These are phyloP conservation scores for Camponotus fellah DNA, from an alignment of 2,888 invertebrate genomes.

Conservation along the genomic window DNA sequence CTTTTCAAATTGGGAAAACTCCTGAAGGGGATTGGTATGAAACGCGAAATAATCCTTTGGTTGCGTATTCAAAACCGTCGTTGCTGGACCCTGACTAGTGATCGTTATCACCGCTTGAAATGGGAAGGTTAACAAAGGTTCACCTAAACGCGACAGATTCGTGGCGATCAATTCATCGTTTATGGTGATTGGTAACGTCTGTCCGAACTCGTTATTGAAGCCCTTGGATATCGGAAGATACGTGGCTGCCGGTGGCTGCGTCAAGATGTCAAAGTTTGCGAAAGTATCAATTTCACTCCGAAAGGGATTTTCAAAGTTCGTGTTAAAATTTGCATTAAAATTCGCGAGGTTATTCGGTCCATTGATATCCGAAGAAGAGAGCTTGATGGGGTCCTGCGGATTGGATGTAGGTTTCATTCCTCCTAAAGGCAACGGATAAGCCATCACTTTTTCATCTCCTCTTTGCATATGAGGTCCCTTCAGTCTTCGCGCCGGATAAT, in stretches of 20 bases:
- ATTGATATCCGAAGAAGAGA: neutral
- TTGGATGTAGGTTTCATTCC: neutral
- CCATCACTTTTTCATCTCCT: slow-evolving; percentile 13
- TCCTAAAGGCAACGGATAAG: slow-evolving; percentile 36
- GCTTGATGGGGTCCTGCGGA: neutral
- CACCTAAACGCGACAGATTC: slow-evolving; percentile 30
- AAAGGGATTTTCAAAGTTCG: slow-evolving; percentile 25
- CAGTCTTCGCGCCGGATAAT: slow-evolving; percentile 41
- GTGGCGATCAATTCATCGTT: slow-evolving; percentile 52
- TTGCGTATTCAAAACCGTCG: slow-evolving; percentile 44
- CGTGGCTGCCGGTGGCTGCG: slow-evolving; percentile 53
- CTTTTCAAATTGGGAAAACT: slow-evolving; percentile 77
- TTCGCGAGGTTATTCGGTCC: slow-evolving; percentile 36
- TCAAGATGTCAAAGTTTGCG: slow-evolving; percentile 59
- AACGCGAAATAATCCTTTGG: slow-evolving; percentile 10
- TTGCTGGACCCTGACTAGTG: slow-evolving; percentile 71
- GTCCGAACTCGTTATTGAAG: slow-evolving; percentile 31
- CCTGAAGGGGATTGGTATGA: slow-evolving; percentile 72
- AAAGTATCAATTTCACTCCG: slow-evolving; percentile 65
- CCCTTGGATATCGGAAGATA: slow-evolving; percentile 65
- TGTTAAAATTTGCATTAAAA: slow-evolving; percentile 43
- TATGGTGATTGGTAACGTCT: slow-evolving; percentile 47
- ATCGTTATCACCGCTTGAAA: slow-evolving; percentile 84
- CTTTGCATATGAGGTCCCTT: slow-evolving; percentile 3
- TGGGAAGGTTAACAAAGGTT: slow-evolving; percentile 81